Evolutionary conservation across 2,888 invertebrate genomes (phyloP).

Genomic region (Ypsolopha sequella): DNA sequence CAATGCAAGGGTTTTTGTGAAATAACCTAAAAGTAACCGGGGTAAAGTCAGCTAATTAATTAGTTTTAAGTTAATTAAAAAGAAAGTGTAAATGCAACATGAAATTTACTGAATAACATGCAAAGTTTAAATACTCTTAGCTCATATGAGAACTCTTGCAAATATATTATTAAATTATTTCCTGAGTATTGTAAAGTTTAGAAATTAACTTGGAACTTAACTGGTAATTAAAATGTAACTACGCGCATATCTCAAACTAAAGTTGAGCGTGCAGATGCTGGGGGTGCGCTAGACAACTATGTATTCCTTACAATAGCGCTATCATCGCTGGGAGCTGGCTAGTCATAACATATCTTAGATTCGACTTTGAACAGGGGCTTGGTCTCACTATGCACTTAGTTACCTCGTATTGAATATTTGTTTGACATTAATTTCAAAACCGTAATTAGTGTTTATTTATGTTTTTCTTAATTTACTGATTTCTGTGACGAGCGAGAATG

Average conservation of each 20-base stretch:
- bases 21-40: too few relatives aligned
- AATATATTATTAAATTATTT: too few relatives aligned
- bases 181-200: slow-evolving; percentile 6
- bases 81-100: too few relatives aligned
- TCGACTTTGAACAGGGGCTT: slow-evolving; percentile 45
- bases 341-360: slow-evolving; percentile 26
- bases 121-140: too few relatives aligned
- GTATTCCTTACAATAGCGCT: neutral
- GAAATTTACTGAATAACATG: too few relatives aligned
- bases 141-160: too few relatives aligned
- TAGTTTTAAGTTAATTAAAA: too few relatives aligned
- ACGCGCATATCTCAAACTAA: neutral
- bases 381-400: slow-evolving; percentile 67
- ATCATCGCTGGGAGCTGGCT: slow-evolving; percentile 23
- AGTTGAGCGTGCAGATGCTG: neutral
- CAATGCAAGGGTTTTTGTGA: too few relatives aligned
- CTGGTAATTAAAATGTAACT: slow-evolving; percentile 1
- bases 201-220: neutral
- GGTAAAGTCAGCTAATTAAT: too few relatives aligned
- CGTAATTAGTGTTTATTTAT: slow-evolving; percentile 67
- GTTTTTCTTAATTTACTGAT: slow-evolving; percentile 52
- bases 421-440: slow-evolving; percentile 61
- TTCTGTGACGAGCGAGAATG: slow-evolving; percentile 46
- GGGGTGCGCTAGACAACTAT: neutral
- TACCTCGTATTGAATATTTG: slow-evolving; percentile 65